Evolutionary conservation across 2,888 invertebrate genomes (phyloP).

Genomic region (Rhagonycha lutea): DNA sequence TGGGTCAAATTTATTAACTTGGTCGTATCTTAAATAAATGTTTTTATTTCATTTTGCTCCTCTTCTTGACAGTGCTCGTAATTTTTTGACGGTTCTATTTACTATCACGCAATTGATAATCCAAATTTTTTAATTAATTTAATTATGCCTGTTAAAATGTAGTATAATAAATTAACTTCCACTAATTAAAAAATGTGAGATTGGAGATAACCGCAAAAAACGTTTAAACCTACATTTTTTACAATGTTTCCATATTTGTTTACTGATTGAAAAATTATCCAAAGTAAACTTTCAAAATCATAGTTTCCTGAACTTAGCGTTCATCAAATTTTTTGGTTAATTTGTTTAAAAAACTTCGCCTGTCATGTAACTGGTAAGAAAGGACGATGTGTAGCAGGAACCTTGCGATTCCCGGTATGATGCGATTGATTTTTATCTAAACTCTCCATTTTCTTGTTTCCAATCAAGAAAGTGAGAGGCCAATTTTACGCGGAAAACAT

Average conservation of each 20-base stretch:
- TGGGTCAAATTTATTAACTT: background rate
- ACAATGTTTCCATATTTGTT: background rate
- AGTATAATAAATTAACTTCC: background rate
- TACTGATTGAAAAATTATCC: background rate
- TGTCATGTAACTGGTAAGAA: too few species aligned
- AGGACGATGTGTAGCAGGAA: too few species aligned
- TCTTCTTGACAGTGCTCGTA: background rate
- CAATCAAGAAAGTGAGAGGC: too few species aligned
- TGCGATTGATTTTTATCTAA: too few species aligned
- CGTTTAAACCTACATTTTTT: background rate
- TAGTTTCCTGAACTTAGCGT: background rate
- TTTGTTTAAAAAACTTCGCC: too few species aligned
- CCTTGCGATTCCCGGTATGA: too few species aligned
- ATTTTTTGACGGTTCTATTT: background rate
- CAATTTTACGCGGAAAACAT: too few species aligned
- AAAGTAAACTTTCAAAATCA: background rate
- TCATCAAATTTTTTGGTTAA: background rate
- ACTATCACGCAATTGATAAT: background rate
- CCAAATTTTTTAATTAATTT: background rate
- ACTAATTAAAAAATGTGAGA: background rate
- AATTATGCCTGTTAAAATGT: background rate
- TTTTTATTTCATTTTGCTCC: background rate
- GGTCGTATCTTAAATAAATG: background rate
- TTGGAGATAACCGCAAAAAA: background rate
- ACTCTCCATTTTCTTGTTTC: too few species aligned